Percentiles rank a stretch among this genome's conserved stretches.
Conservation (phyloP, 1,140 invertebrate genomes). For the Tetraneura akinire region DNA sequence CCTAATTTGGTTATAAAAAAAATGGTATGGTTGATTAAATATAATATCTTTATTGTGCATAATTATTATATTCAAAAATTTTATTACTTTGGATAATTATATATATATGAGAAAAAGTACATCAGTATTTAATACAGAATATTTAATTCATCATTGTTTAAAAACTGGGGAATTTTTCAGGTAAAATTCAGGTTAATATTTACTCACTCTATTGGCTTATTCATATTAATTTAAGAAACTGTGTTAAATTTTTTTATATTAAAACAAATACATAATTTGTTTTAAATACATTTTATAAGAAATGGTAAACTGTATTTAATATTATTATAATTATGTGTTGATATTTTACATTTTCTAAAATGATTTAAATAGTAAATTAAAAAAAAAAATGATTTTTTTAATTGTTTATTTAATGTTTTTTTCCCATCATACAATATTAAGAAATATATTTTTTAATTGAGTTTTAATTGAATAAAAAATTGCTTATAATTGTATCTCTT, state of each 20-base stretch:
- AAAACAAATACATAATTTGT: constrained; percentile 39
- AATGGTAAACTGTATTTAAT: constrained; percentile 16
- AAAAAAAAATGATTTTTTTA: too few relatives aligned
- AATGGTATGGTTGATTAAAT: constrained; percentile 35
- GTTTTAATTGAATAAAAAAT: too few relatives aligned
- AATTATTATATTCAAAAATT: neutral
- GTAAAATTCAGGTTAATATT: constrained; percentile 32
- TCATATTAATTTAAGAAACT: constrained; percentile 33
- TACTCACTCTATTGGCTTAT: constrained; percentile 19
- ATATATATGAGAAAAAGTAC: constrained; percentile 1
- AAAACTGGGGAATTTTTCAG: constrained; percentile 11
- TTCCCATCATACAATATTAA: too few relatives aligned
- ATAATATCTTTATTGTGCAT: constrained; percentile 3
- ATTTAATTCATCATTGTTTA: neutral
- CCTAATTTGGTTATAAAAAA: constrained; percentile 32
- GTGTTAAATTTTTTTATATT: constrained; percentile 36
- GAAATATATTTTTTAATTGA: too few relatives aligned
- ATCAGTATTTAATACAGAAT: neutral
- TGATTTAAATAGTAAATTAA: too few relatives aligned
- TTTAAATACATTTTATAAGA: constrained; percentile 29
- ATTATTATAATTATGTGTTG: too few relatives aligned
- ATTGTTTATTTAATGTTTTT: too few relatives aligned
- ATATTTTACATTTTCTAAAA: too few relatives aligned
- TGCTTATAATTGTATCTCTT: too few relatives aligned
- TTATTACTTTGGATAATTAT: neutral